Base-by-base conservation (phyloP, 2,113 vertebrate species). In the Mandrillus leucophaeus region DNA sequence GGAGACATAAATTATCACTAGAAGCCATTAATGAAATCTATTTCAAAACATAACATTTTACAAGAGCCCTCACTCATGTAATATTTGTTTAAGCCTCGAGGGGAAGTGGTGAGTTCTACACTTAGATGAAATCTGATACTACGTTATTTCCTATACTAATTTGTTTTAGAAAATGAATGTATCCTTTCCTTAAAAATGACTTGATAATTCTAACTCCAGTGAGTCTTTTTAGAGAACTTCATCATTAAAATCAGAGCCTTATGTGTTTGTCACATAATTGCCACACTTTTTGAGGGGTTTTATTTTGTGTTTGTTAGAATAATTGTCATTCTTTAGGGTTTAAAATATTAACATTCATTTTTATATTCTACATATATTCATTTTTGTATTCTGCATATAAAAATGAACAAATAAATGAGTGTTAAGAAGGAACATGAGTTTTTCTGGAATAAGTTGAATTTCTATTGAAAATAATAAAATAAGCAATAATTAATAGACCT, bases 1-100 rank as follows among this genome's bases (percentile, higher is more conserved):
- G 97, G 98, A 98, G 97, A 99, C 99, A 99, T 99, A 99, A 99
- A 99, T 99, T 99, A 99, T 99, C 98, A 98, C 98, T 98, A 98
- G 99, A 99, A 99, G 98, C 98, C 98, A 98, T 99, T 99, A 99
- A 99, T 99, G 98, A 98, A 99, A 99, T 99, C 98, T 98, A 99
- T 99, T 99, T 99, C 98, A 99, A 99, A 99, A 99, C 98, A 98
- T 93, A 99, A 98, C 98, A 98, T 98, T 99, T 99, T 98, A 99
- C 98, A 98, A 98, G 98, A 98, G 97, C 81, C 96, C 96, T 98
- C 98, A 99, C 98, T 99, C 98, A 97, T 98, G 98, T 98, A 99
- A 98, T 99, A 99, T 99, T 99, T 99, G 99, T 98, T 99, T 98
- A 99, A 99, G 98, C 84, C 98, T 98, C 92, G 70, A 97, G 98